Evolutionary conservation across 2,797 vertebrate species (phyloP).

Genomic region (Sebastes vulpes): DNA sequence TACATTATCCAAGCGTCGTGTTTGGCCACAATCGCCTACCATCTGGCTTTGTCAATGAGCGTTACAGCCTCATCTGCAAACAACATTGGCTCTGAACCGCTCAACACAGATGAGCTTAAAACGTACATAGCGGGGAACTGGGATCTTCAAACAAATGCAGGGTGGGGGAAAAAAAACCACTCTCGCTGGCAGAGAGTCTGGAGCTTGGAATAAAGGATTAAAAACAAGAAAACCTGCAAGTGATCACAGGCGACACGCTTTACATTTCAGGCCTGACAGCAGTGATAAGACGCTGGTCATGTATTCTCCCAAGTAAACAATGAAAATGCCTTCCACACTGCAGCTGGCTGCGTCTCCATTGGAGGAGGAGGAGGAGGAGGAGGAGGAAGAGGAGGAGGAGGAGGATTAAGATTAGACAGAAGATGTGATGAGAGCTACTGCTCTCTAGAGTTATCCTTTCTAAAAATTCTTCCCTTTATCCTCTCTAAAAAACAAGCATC

Average conservation of each 20-base stretch:
- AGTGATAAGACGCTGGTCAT: constrained; percentile 77
- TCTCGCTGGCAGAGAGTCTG: constrained; percentile 61
- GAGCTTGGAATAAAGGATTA: constrained; percentile 75
- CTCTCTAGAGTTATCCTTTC: constrained; percentile 61
- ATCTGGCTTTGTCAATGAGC: constrained; percentile 86
- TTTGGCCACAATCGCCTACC: constrained; percentile 86
- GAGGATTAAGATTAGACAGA: constrained; percentile 77
- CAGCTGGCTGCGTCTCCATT: constrained; percentile 58
- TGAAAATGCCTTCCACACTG: constrained; percentile 67
- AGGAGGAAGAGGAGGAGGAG: constrained; percentile 56
- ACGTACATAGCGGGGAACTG: constrained; percentile 60
- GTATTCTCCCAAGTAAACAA: constrained; percentile 79
- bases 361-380: constrained; percentile 61
- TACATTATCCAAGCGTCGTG: constrained; percentile 84
- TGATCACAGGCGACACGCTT: constrained; percentile 72
- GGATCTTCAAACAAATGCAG: constrained; percentile 76
- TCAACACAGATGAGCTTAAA: constrained; percentile 81
- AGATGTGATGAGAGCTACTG: constrained; percentile 70
- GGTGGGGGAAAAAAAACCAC: constrained; percentile 17
- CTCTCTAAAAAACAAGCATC: neutral
- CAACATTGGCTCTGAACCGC: constrained; percentile 80
- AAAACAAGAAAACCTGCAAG: constrained; percentile 75
- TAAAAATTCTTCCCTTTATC: constrained; percentile 50
- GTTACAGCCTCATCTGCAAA: constrained; percentile 85
- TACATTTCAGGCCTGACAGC: constrained; percentile 80